phyloP scores from a whole-genome alignment of 2,797 vertebrate species.

The Paratrypauchen microcephalus region DNA sequence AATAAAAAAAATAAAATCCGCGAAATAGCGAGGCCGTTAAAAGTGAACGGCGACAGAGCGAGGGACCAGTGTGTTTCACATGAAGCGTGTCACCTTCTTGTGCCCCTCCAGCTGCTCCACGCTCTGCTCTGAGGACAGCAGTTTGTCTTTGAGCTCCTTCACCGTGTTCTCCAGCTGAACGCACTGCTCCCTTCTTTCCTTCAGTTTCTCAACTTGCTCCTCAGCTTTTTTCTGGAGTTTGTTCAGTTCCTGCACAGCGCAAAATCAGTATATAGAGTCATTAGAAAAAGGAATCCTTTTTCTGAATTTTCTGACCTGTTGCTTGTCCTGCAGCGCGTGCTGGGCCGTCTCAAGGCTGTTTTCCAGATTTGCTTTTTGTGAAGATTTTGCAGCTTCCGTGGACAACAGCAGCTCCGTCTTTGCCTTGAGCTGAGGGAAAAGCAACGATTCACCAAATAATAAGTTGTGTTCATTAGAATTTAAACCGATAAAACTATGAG shows the following conservation, averaged over 20 bases:
- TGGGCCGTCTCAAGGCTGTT: conserved; percentile 95
- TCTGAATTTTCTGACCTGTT: conserved; percentile 90
- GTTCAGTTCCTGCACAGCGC: conserved; percentile 83
- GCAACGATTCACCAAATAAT: no score
- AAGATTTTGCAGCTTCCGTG: conserved; percentile 92
- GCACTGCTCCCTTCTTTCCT: conserved; percentile 87
- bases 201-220: conserved; percentile 82
- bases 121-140: conserved; percentile 86
- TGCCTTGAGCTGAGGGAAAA: conserved; percentile 86
- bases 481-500: no score
- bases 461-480: no score
- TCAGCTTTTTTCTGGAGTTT: conserved; percentile 85
- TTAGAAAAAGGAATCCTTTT: background rate
- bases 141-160: conserved; percentile 90
- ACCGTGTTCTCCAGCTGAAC: conserved; percentile 85
- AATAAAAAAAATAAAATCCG: no score
- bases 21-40: no score
- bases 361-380: conserved; percentile 92
- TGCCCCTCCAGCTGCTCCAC: conserved; percentile 85
- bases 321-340: conserved; percentile 95
- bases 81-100: conserved; percentile 78
- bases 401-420: conserved; percentile 95
- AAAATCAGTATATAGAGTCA: background rate
- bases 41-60: no score
- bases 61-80: no score